Evolutionary conservation across 2,797 vertebrate species (phyloP).

Genomic region (Galago senegalensis): DNA sequence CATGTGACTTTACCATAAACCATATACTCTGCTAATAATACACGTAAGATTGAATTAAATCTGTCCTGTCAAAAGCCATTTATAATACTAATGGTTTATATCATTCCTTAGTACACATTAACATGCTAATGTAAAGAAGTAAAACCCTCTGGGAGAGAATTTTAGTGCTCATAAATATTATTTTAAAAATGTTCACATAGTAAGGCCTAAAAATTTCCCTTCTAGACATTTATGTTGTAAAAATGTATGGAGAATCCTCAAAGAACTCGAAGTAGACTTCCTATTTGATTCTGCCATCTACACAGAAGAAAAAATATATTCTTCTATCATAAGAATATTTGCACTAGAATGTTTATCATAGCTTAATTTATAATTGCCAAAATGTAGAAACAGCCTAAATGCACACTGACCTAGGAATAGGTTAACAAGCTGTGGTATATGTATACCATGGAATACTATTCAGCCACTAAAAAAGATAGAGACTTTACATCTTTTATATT

Average conservation of each 20-base stretch:
- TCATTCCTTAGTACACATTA: constrained; percentile 20
- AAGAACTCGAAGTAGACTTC: too few species aligned
- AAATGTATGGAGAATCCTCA: background rate
- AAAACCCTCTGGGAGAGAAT: background rate
- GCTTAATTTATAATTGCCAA: too few species aligned
- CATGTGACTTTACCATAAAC: background rate
- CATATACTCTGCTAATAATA: background rate
- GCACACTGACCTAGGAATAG: too few species aligned
- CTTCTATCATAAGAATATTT: too few species aligned
- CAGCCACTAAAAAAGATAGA: too few species aligned
- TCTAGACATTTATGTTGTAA: background rate
- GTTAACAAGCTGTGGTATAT: too few species aligned
- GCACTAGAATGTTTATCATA: too few species aligned
- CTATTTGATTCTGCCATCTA: too few species aligned
- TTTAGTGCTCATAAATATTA: background rate
- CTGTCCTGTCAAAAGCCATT: background rate
- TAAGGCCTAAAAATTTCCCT: background rate
- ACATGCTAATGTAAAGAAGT: background rate
- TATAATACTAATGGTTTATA: constrained; percentile 29
- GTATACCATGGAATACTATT: too few species aligned
- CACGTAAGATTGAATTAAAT: background rate
- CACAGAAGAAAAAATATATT: too few species aligned
- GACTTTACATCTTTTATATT: too few species aligned
- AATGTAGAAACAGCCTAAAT: too few species aligned
- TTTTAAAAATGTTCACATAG: background rate